Evolutionary conservation across 2,888 invertebrate genomes (phyloP).

Genomic region (Drosophila kuntzei): DNA sequence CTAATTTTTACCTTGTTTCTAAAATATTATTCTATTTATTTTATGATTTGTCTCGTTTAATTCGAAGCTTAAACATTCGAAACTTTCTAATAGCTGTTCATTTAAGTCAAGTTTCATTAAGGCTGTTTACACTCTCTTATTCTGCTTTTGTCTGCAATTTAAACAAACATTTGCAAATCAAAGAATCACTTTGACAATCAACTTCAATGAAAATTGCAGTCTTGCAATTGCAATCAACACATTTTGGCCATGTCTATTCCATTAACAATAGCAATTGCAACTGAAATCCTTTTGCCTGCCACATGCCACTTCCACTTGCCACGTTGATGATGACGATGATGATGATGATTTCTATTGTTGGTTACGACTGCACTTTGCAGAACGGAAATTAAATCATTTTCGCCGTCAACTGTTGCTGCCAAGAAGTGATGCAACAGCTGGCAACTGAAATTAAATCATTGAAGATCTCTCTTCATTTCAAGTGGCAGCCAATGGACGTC

Average conservation of each 20-base stretch:
- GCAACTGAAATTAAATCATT: slow-evolving; percentile 55
- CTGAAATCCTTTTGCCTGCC: slow-evolving; percentile 45
- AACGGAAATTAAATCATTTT: slow-evolving; percentile 78
- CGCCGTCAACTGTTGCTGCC: slow-evolving; percentile 59
- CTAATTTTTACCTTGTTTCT: too few species aligned
- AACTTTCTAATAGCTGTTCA: background rate
- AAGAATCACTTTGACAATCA: slow-evolving; percentile 26
- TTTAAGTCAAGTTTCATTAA: slow-evolving; percentile 19
- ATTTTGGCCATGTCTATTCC: slow-evolving; percentile 15
- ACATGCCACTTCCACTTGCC: slow-evolving; percentile 29
- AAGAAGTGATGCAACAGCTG: slow-evolving; percentile 66
- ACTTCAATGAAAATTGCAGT: slow-evolving; percentile 31
- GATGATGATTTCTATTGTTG: slow-evolving; percentile 41
- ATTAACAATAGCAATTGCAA: slow-evolving; percentile 28
- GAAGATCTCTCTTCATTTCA: slow-evolving; percentile 36
- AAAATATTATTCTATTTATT: background rate
- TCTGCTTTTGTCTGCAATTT: slow-evolving; percentile 25
- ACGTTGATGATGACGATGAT: slow-evolving; percentile 1
- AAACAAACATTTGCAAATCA: slow-evolving; percentile 28
- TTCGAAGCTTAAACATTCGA: too few species aligned
- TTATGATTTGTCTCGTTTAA: too few species aligned
- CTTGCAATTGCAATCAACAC: slow-evolving; percentile 41
- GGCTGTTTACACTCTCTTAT: slow-evolving; percentile 6
- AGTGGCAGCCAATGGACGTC: slow-evolving; percentile 35
- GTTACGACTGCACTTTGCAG: slow-evolving; percentile 28